Evolutionary conservation across 2,888 invertebrate genomes (phyloP).

Genomic region (Alcis repandata): DNA sequence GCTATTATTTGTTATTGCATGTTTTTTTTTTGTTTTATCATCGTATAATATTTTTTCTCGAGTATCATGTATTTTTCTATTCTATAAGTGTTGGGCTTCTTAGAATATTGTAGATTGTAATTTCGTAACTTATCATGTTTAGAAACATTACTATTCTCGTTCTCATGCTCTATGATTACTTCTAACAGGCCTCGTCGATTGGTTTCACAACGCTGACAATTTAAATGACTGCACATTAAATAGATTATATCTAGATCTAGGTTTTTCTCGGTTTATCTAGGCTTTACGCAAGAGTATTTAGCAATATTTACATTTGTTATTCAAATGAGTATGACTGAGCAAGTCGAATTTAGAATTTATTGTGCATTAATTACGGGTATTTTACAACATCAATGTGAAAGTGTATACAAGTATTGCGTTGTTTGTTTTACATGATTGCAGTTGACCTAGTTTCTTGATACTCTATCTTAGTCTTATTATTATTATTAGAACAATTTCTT

Average conservation of each 20-base stretch:
- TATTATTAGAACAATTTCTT: background rate
- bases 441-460: slow-evolving; percentile 29
- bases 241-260: slow-evolving; percentile 30
- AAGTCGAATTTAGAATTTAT: slow-evolving; percentile 20
- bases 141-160: slow-evolving; percentile 9
- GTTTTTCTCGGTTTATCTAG: slow-evolving; percentile 8
- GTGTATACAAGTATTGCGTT: slow-evolving; percentile 19
- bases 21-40: too few species aligned
- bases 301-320: slow-evolving; percentile 33
- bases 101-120: background rate
- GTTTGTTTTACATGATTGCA: slow-evolving; percentile 8
- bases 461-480: background rate
- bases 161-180: slow-evolving; percentile 20
- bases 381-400: slow-evolving; percentile 22
- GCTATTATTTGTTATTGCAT: too few species aligned
- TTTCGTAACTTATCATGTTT: background rate
- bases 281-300: slow-evolving; percentile 26
- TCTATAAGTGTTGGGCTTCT: too few species aligned
- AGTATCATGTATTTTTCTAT: too few species aligned
- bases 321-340: slow-evolving; percentile 25
- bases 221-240: slow-evolving; percentile 32
- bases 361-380: slow-evolving; percentile 4
- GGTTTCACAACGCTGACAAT: slow-evolving; percentile 37
- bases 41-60: too few species aligned
- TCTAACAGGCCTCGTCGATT: slow-evolving; percentile 13